A percentile compares a stretch with the other conserved stretches of the same genome.
phyloP scores from a whole-genome alignment of 2,797 vertebrate genomes.

The Ptychadena robeensis region DNA sequence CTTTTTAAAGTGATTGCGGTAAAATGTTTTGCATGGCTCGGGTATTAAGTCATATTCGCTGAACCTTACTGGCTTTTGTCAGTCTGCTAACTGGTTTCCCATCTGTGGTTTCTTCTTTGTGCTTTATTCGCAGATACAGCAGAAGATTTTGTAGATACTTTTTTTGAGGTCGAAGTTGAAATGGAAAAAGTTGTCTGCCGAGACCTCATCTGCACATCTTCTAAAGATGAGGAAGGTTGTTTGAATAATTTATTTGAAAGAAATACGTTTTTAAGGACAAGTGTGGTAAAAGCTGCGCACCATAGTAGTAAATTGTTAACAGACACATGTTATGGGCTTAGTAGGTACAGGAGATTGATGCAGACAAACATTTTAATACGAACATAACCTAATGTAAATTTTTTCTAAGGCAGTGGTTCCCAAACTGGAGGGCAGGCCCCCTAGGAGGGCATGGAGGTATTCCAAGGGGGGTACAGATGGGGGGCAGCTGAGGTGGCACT shows the following conservation, averaged over 20 bases:
- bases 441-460: too few relatives aligned
- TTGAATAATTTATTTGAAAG: not conserved
- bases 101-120: constrained; percentile 46
- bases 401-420: too few relatives aligned
- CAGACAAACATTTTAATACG: too few relatives aligned
- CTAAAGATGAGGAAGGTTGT: constrained; percentile 96
- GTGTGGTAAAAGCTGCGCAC: too few relatives aligned
- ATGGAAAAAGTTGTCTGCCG: constrained; percentile 96
- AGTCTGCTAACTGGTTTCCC: not conserved
- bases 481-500: too few relatives aligned
- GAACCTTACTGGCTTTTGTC: not conserved
- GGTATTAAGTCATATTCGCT: not conserved
- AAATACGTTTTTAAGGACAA: too few relatives aligned
- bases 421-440: too few relatives aligned
- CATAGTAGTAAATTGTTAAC: too few relatives aligned
- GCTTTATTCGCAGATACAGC: constrained; percentile 76
- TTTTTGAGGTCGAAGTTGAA: constrained; percentile 98
- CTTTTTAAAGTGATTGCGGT: not conserved
- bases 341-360: too few relatives aligned
- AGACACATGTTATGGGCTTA: too few relatives aligned
- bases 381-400: too few relatives aligned
- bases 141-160: constrained; percentile 93
- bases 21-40: not conserved
- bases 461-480: too few relatives aligned
- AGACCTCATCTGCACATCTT: constrained; percentile 93